Evolutionary conservation across 2,888 invertebrate species (phyloP).

Genomic region (Chaitophorus viminalis): DNA sequence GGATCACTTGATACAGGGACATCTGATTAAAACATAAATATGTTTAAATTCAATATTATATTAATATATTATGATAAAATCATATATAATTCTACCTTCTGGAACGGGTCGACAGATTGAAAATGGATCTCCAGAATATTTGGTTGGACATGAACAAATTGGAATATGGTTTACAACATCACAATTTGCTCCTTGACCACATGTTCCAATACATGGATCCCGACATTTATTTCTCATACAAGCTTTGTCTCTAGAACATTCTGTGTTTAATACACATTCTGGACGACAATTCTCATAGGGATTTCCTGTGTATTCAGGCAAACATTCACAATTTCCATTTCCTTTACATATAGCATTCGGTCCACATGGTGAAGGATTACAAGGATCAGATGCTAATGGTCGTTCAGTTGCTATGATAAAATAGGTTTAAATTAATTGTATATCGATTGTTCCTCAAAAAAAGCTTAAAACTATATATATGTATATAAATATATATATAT

Average conservation of each 20-base stretch:
- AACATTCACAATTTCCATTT: conserved; percentile 67
- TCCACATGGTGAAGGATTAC: conserved; percentile 72
- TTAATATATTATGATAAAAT: conserved; percentile 65
- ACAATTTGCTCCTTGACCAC: conserved; percentile 68
- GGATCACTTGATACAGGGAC: conserved; percentile 64
- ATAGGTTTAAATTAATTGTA: conserved; percentile 11
- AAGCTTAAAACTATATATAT: background rate
- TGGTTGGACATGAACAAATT: conserved; percentile 68
- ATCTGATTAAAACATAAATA: conserved; percentile 51
- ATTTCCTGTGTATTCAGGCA: conserved; percentile 68
- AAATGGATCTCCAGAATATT: conserved; percentile 69
- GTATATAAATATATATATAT: no score
- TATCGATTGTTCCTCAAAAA: no score
- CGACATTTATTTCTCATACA: conserved; percentile 68
- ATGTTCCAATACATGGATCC: conserved; percentile 68
- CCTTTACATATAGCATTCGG: conserved; percentile 67
- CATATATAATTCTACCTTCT: conserved; percentile 66
- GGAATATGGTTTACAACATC: conserved; percentile 69
- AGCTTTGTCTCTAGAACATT: conserved; percentile 67
- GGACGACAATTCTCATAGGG: conserved; percentile 68
- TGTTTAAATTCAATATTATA: background rate
- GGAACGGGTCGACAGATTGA: conserved; percentile 66
- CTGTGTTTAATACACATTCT: conserved; percentile 68
- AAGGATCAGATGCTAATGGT: conserved; percentile 66
- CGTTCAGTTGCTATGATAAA: conserved; percentile 66